These are phyloP conservation scores for Drosophila nigricruria DNA, from an alignment of 2,888 invertebrate species.

Conservation along the genomic window DNA sequence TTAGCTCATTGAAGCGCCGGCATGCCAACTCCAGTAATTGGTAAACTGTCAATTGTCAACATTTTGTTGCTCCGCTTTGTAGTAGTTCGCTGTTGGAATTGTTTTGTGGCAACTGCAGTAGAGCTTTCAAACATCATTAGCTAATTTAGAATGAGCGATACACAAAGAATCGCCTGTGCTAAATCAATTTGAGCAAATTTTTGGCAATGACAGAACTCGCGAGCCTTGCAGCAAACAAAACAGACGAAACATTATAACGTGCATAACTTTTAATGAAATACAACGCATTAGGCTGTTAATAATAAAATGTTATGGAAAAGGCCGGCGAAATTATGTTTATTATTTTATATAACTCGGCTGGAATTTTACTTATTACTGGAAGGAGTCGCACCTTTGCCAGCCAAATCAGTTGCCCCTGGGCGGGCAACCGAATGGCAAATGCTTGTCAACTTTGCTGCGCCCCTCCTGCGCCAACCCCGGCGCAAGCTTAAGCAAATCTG, in stretches of 20 bases:
- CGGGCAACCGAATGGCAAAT: constrained; percentile 63
- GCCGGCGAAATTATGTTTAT: constrained; percentile 74
- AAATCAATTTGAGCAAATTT: constrained; percentile 13
- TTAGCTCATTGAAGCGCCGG: neutral
- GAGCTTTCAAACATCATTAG: constrained; percentile 36
- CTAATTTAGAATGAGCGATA: constrained; percentile 33
- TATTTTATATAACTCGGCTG: constrained; percentile 66
- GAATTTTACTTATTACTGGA: constrained; percentile 66
- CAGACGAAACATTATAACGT: constrained; percentile 26
- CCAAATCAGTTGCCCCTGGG: constrained; percentile 62
- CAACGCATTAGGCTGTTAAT: constrained; percentile 73
- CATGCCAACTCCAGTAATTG: constrained; percentile 4
- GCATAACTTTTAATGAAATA: constrained; percentile 80
- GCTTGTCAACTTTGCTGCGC: constrained; percentile 65
- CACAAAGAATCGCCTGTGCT: constrained; percentile 5
- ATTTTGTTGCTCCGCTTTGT: constrained; percentile 28
- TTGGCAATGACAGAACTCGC: constrained; percentile 50
- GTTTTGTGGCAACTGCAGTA: constrained; percentile 52
- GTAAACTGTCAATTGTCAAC: constrained; percentile 67
- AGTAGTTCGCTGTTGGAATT: neutral
- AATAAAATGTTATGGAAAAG: constrained; percentile 64
- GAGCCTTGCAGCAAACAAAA: constrained; percentile 49
- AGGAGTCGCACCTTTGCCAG: constrained; percentile 47
- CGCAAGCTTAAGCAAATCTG: constrained; percentile 37
- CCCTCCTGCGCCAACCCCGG: constrained; percentile 15